These are phyloP conservation scores for Serripes groenlandicus DNA, from an alignment of 2,888 invertebrate genomes.

Conservation along the genomic window DNA sequence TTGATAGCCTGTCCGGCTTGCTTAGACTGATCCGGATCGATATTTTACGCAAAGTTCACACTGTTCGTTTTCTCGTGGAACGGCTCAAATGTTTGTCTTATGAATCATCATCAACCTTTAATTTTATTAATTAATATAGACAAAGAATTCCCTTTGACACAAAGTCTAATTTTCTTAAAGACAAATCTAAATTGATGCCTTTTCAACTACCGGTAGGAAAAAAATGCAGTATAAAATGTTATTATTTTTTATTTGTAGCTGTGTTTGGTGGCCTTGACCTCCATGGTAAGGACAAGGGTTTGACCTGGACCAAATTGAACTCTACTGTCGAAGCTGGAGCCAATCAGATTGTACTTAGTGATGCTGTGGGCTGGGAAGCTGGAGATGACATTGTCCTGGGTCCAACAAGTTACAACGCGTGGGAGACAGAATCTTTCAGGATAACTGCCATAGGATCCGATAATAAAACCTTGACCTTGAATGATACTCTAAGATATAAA, in stretches of 20 bases:
- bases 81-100: too few relatives aligned
- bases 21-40: too few relatives aligned
- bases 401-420: slow-evolving; percentile 75
- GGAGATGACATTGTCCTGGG: slow-evolving; percentile 81
- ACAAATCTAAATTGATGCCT: too few relatives aligned
- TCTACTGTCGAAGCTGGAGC: slow-evolving; percentile 73
- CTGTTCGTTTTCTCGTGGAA: too few relatives aligned
- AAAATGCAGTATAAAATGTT: too few relatives aligned
- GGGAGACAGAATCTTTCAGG: slow-evolving; percentile 80
- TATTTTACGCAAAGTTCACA: too few relatives aligned
- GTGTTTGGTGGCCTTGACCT: slow-evolving; percentile 83
- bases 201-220: too few relatives aligned
- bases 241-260: slow-evolving; percentile 62
- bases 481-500: slow-evolving; percentile 72
- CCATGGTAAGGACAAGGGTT: slow-evolving; percentile 76
- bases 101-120: too few relatives aligned
- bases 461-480: slow-evolving; percentile 74
- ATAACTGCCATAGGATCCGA: slow-evolving; percentile 72
- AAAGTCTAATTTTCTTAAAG: too few relatives aligned
- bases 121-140: too few relatives aligned
- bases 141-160: too few relatives aligned
- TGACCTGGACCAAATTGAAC: slow-evolving; percentile 77
- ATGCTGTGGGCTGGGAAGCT: slow-evolving; percentile 75
- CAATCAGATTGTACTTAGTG: slow-evolving; percentile 70
- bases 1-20: too few relatives aligned